Evolutionary conservation across 1,140 invertebrate genomes (phyloP), one percentile per base, ranked within the genome.

Genomic region (Drosophila persimilis): DNA sequence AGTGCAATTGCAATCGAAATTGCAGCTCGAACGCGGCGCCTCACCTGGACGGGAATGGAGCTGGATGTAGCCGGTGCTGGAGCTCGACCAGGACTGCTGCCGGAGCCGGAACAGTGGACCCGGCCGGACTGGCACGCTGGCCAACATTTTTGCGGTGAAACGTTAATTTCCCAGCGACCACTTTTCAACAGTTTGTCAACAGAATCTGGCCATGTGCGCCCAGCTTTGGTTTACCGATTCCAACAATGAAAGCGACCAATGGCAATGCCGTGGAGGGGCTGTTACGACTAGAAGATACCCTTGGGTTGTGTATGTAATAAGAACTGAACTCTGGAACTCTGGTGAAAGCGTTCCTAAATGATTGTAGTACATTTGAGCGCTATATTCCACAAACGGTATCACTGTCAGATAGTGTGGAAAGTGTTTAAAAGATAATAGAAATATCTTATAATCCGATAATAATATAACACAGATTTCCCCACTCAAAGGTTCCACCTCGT

Each of bases 181-280:
- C 75, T 89, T 88, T 81, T 88, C 84, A 88, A 88, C 84, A 77
- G 73, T 89, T 81, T 73, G 74, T 86, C 78, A 86, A 65, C 78
- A 74, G 50, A 67, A 46, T 52, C 47, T 63, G 58, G 47, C 50
- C 51, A 76, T 52, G 53, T 52, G 60, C 53, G 71, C 57, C 66
- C 63, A 69, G 63, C 63, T 57, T 70, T 70, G 66, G 66, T 70
- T 70, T 70, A 69, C 66, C 66, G 44, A 57, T 50, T 70, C 65
- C 65, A 69, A 57, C 66, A 66, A 69, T 69, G 70, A 55, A 41
- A 73, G 7, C 51, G 45, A 44, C 41, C 67, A 43, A 41, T 11
- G 22, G 17, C 3, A 2, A 43, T 4, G 7, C 7, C 41, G 1
- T 4, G 2, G 4, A 17, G 4, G 2, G 55, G 9, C 24, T 4